Evolutionary conservation across 2,888 invertebrate genomes (phyloP), one percentile per base, ranked within the genome.

Genomic region (Lasioglossum figueresi): DNA sequence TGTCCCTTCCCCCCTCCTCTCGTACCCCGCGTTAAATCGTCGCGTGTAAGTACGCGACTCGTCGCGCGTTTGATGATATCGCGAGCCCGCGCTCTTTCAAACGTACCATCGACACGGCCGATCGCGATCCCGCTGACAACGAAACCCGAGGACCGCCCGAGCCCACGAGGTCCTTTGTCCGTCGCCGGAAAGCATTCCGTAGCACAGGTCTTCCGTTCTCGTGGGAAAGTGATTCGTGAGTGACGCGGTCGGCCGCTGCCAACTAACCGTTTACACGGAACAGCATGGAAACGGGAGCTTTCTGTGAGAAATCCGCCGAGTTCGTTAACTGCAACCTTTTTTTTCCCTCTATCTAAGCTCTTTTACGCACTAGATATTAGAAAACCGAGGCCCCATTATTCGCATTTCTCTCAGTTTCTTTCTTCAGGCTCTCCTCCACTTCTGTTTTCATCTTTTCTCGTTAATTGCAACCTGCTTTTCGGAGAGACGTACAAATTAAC

Each of bases 181-280:
- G n/a, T 8, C 12, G 70, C 59, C 78, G 80, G 73, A 88, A 89
- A 88, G 77, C 87, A 82, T 81, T 81, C 82, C 82, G 79, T 75
- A 76, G 87, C 80, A 56, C 56, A 12, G 56, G 68, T 79, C 80
- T 76, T 84, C 80, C 84, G 84, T 80, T 84, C 73, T 71, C 80
- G 82, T 84, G 79, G 76, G 84, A 85, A 84, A 85, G 59, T 37
- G 40, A n/a, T 34, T 79, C 27, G n/a, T 14, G 52, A 56, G 43
- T 73, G 73, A 76, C 66, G 27, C 72, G 81, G 52, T 73, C 59
- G 23, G 66, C 52, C n/a, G 23, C 43, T 23, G 14, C 14, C 37
- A 12, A 37, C 52, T 74, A 37, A 70, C 37, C 37, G 70, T 70
- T 70, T 70, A 70, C 37, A 40, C 68, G 37, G 68, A 68, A 68